Conservation (phyloP, 2,113 vertebrate genomes). For the Danionella cerebrum region DNA sequence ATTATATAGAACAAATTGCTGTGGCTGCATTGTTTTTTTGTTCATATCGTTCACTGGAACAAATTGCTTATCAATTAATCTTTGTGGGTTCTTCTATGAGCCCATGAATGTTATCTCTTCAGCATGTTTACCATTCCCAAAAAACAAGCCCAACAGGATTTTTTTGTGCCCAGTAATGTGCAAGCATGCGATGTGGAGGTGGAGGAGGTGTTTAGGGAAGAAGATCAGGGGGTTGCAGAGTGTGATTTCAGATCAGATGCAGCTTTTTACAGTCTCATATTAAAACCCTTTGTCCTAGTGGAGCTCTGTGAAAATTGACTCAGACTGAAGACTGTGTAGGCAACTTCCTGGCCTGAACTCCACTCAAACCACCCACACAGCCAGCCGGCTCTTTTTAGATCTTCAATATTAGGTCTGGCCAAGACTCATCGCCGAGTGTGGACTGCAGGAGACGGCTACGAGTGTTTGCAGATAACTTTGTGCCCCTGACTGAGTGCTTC, state of each 20-base stretch:
- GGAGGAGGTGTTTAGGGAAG: conserved; percentile 9
- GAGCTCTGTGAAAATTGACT: conserved; percentile 48
- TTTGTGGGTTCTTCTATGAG: not conserved
- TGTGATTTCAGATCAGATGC: conserved; percentile 26
- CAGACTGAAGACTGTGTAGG: conserved; percentile 65
- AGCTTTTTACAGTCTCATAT: conserved; percentile 54
- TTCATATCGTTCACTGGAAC: not conserved
- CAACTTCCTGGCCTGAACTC: conserved; percentile 45
- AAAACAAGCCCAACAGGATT: not conserved
- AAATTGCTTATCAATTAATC: not conserved
- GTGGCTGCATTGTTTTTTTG: not conserved
- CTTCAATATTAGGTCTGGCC: conserved; percentile 42
- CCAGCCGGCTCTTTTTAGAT: conserved; percentile 36
- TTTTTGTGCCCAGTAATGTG: not conserved
- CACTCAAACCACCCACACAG: conserved; percentile 34
- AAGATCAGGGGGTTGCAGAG: conserved; percentile 16
- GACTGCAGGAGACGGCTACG: conserved; percentile 29
- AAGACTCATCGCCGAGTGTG: conserved; percentile 25
- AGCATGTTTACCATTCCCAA: not conserved
- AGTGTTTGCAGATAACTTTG: conserved; percentile 23
- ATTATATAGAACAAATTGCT: too few species aligned
- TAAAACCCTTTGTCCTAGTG: conserved; percentile 42
- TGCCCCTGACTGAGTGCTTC: not conserved
- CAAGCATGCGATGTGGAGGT: conserved; percentile 22
- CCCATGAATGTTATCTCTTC: not conserved